Conservation (phyloP, 2,888 invertebrate species). For the Magallana nippona region DNA sequence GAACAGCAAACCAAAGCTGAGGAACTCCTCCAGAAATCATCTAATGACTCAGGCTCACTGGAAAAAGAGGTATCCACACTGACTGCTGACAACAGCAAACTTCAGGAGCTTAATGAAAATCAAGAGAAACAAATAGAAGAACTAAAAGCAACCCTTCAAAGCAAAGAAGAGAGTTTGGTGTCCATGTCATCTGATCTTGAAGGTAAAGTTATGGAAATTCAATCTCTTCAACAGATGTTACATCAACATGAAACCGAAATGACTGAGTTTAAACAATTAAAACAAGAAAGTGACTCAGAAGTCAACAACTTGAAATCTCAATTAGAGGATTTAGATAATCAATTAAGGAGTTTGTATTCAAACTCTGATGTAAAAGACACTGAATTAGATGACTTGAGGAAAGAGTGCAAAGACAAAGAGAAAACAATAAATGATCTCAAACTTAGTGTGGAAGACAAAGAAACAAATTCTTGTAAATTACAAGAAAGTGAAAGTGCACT, state of each 20-base stretch:
- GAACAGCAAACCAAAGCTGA: slow-evolving; percentile 46
- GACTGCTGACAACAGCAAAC: background rate
- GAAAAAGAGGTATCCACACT: slow-evolving; percentile 39
- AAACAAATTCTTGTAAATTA: background rate
- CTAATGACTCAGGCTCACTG: slow-evolving; percentile 45
- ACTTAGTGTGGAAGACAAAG: slow-evolving; percentile 28
- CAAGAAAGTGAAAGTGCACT: background rate
- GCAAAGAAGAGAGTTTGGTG: background rate
- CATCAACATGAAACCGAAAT: slow-evolving; percentile 17
- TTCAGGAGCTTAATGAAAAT: slow-evolving; percentile 7
- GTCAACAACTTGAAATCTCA: slow-evolving; percentile 19
- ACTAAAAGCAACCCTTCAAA: background rate
- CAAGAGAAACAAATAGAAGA: background rate
- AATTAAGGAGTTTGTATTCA: slow-evolving; percentile 46
- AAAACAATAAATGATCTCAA: slow-evolving; percentile 39
- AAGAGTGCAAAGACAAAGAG: slow-evolving; percentile 36
- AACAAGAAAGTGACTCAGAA: slow-evolving; percentile 3
- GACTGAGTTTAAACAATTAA: background rate
- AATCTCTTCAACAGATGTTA: background rate
- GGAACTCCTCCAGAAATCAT: slow-evolving; percentile 79
- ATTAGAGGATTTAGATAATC: slow-evolving; percentile 19
- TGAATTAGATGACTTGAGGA: slow-evolving; percentile 21
- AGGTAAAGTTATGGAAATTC: slow-evolving; percentile 14
- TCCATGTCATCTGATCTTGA: background rate
- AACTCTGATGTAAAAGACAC: slow-evolving; percentile 31